These are phyloP conservation scores for Lates japonicus DNA, from an alignment of 2,797 vertebrate species.

Conservation along the genomic window DNA sequence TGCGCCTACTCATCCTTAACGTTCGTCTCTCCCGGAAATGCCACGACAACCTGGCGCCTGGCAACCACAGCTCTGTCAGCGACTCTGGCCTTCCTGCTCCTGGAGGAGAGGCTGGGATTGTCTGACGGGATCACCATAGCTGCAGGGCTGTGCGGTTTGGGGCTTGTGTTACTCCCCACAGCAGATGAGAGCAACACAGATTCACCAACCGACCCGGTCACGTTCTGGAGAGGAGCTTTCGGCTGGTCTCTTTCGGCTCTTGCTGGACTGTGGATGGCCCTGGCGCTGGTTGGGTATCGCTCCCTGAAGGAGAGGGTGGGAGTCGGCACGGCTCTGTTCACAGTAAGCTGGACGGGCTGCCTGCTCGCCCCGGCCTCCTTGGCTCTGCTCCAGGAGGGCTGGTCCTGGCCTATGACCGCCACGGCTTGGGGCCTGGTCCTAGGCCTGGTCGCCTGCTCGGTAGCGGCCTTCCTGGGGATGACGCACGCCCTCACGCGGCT, in stretches of 20 bases:
- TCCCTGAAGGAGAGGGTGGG: conserved; percentile 95
- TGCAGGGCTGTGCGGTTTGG: conserved; percentile 92
- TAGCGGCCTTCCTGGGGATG: conserved; percentile 93
- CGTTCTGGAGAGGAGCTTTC: conserved; percentile 95
- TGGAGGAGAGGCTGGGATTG: conserved; percentile 93
- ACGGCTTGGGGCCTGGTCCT: conserved; percentile 94
- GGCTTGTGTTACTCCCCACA: conserved; percentile 92
- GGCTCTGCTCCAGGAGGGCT: conserved; percentile 93
- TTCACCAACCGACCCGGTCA: conserved; percentile 85
- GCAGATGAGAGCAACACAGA: conserved; percentile 76
- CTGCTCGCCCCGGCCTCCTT: conserved; percentile 91
- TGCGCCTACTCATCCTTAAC: conserved; percentile 96
- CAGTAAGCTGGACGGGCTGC: conserved; percentile 96
- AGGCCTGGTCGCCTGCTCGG: conserved; percentile 92
- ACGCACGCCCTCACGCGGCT: conserved; percentile 95
- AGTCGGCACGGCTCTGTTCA: conserved; percentile 96
- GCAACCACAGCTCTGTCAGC: conserved; percentile 95
- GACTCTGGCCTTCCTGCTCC: conserved; percentile 92
- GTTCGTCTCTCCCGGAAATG: conserved; percentile 93
- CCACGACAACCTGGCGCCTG: conserved; percentile 95
- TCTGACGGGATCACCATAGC: conserved; percentile 89
- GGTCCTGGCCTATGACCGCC: conserved; percentile 90
- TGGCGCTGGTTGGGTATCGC: conserved; percentile 96
- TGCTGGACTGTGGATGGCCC: conserved; percentile 95
- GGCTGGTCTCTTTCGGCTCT: conserved; percentile 95